These are phyloP conservation scores for Campylomormyrus tamandua DNA, from an alignment of 2,113 vertebrate genomes.

Conservation along the genomic window DNA sequence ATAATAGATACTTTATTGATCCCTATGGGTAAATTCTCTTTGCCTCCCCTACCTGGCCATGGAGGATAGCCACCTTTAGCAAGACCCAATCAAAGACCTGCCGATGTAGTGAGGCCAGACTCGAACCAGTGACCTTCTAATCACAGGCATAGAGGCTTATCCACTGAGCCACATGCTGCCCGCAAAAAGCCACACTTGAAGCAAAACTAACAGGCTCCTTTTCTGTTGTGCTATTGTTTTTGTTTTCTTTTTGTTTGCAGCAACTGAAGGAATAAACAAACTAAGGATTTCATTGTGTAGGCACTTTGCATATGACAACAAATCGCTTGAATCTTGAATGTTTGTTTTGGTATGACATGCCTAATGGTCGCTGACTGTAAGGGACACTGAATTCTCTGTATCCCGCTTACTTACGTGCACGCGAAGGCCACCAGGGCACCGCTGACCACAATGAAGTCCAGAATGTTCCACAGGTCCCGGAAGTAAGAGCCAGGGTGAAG, in stretches of 20 bases:
- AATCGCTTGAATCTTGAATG: not conserved
- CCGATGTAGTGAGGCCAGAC: too few species aligned
- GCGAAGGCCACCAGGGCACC: constrained; percentile 96
- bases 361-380: not conserved
- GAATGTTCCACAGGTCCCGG: constrained; percentile 82
- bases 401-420: constrained; percentile 82
- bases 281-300: not conserved
- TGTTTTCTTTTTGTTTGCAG: not conserved
- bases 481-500: constrained; percentile 67
- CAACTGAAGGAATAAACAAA: not conserved
- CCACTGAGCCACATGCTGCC: too few species aligned
- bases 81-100: too few species aligned
- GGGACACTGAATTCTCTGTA: not conserved
- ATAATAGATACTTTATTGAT: too few species aligned
- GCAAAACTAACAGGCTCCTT: not conserved
- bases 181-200: not conserved
- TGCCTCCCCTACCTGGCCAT: too few species aligned
- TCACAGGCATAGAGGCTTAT: too few species aligned
- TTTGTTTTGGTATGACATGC: not conserved
- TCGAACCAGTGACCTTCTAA: too few species aligned
- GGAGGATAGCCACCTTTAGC: too few species aligned
- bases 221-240: not conserved
- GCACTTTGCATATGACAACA: not conserved
- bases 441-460: constrained; percentile 98
- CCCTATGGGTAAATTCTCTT: too few species aligned